Conservation (phyloP, 2,113 vertebrate genomes). For the Campylomormyrus tamandua region DNA sequence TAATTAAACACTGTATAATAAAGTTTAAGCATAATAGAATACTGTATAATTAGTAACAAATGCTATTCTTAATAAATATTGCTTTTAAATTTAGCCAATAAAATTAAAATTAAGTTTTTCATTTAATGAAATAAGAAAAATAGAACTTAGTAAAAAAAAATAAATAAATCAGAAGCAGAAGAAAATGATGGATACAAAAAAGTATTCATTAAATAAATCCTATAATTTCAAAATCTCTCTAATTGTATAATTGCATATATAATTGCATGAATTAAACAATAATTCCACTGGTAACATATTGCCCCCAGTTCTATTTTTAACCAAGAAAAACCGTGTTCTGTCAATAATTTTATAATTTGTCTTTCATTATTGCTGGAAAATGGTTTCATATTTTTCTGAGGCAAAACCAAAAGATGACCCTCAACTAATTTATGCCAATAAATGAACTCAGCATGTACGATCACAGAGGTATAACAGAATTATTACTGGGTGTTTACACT, state of each 20-base stretch:
- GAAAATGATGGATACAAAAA: neutral
- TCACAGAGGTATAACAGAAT: neutral
- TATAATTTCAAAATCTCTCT: neutral
- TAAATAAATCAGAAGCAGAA: neutral
- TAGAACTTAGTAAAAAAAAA: neutral
- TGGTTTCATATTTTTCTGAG: neutral
- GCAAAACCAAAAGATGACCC: neutral
- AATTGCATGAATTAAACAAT: neutral
- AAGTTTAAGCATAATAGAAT: neutral
- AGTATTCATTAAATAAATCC: neutral
- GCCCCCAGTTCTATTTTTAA: neutral
- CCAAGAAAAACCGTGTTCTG: neutral
- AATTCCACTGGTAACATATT: neutral
- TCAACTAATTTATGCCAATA: neutral
- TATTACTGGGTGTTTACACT: neutral
- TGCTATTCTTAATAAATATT: neutral
- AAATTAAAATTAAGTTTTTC: neutral
- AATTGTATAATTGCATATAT: neutral
- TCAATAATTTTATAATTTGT: neutral
- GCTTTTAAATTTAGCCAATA: neutral
- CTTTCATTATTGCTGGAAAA: neutral
- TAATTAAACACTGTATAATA: neutral
- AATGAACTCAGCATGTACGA: neutral
- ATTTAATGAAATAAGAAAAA: neutral
- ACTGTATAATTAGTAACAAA: neutral